phyloP scores from a whole-genome alignment of 2,888 invertebrate species.

The Euclidia mi region DNA sequence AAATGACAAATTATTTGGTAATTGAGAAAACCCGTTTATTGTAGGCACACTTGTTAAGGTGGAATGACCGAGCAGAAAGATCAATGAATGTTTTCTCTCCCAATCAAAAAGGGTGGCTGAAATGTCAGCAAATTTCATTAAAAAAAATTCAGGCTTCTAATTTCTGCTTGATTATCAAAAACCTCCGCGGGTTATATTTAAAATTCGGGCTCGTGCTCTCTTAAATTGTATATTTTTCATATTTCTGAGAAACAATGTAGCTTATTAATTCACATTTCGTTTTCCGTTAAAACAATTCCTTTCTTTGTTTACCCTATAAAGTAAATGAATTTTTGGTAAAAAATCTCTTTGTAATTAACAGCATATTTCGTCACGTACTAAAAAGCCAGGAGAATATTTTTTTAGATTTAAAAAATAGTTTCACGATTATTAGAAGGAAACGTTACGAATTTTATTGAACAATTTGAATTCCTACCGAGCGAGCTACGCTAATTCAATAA shows the following conservation, averaged over 20 bases:
- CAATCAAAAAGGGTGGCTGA: neutral
- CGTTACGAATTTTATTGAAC: conserved; percentile 35
- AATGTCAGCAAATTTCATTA: conserved; percentile 3
- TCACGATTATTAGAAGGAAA: conserved; percentile 6
- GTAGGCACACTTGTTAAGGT: conserved; percentile 19
- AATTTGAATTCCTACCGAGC: conserved; percentile 34
- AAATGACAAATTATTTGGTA: conserved; percentile 57
- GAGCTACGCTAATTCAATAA: conserved; percentile 36
- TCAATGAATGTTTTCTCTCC: conserved; percentile 6
- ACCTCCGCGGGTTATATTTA: neutral
- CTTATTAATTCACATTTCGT: neutral
- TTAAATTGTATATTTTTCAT: neutral
- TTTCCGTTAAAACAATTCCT: no score
- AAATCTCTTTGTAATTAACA: neutral
- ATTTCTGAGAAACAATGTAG: neutral
- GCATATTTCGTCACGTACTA: neutral
- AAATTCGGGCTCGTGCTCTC: neutral
- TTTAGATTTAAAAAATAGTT: conserved; percentile 8
- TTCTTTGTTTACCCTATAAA: conserved; percentile 2
- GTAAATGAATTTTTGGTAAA: conserved; percentile 3
- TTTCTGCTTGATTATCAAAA: neutral
- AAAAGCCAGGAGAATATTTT: neutral
- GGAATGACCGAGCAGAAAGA: conserved; percentile 7
- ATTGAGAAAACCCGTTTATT: conserved; percentile 34
- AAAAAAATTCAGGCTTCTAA: neutral